A percentile compares a stretch with the other conserved stretches of the same genome.
Evolutionary conservation across 2,113 vertebrate species (phyloP).

Genomic region (Nothobranchius kuhntae): DNA sequence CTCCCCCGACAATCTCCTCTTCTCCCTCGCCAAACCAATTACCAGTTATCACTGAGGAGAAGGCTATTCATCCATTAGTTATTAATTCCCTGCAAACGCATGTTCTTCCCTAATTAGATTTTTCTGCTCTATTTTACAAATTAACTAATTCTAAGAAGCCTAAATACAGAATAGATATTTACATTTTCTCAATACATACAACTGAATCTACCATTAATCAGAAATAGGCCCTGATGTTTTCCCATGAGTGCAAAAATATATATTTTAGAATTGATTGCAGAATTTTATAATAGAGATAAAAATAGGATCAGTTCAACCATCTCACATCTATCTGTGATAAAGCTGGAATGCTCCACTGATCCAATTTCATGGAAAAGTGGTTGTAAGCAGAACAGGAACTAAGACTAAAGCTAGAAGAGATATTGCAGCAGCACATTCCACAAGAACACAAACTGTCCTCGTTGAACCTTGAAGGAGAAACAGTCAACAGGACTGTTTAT

Average conservation of each 20-base stretch:
- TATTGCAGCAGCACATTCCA: neutral
- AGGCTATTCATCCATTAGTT: constrained; percentile 60
- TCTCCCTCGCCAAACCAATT: constrained; percentile 43
- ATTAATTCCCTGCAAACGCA: constrained; percentile 55
- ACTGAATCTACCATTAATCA: constrained; percentile 62
- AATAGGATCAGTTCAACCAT: constrained; percentile 24
- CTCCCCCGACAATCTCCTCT: no score
- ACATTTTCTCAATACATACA: constrained; percentile 56
- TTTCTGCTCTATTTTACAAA: constrained; percentile 52
- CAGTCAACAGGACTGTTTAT: neutral
- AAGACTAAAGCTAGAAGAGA: neutral
- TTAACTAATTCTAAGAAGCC: constrained; percentile 55
- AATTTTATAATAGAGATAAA: constrained; percentile 46
- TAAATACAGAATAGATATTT: constrained; percentile 63
- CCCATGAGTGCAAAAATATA: constrained; percentile 36
- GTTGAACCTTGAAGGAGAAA: neutral
- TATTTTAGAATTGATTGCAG: constrained; percentile 18
- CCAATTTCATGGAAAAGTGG: constrained; percentile 44
- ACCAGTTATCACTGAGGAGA: constrained; percentile 63
- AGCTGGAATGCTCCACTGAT: constrained; percentile 28
- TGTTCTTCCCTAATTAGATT: constrained; percentile 62
- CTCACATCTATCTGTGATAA: constrained; percentile 37
- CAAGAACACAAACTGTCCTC: neutral
- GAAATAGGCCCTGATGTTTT: constrained; percentile 45
- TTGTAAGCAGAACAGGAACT: constrained; percentile 6